Percentiles rank a stretch among this genome's conserved stretches.
Conservation (phyloP, 2,113 vertebrate genomes). For the human (Homo sapiens) region GRCh38 chr5:80158001-80158500, state of each 20-base stretch:
- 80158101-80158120: not conserved
- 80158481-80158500: not conserved
- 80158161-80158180: not conserved
- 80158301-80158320: not conserved
- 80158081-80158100: not conserved
- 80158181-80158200: not conserved
- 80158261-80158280: not conserved
- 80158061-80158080: not conserved
- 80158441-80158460: not conserved
- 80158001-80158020: not conserved
- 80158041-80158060: not conserved
- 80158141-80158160: not conserved
- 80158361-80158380: not conserved
- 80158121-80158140: not conserved
- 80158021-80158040: not conserved
- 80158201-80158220: not conserved
- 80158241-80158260: not conserved
- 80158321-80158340: constrained; percentile 16
- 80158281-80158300: not conserved
- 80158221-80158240: not conserved
- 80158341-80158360: not conserved
- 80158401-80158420: constrained; percentile 16
- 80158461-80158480: not conserved
- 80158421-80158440: not conserved
- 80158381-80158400: not conserved